Percentiles rank a stretch among this genome's conserved stretches.
These are phyloP conservation scores for Gadus chalcogrammus DNA, from an alignment of 2,113 vertebrate genomes.

Conservation along the genomic window DNA sequence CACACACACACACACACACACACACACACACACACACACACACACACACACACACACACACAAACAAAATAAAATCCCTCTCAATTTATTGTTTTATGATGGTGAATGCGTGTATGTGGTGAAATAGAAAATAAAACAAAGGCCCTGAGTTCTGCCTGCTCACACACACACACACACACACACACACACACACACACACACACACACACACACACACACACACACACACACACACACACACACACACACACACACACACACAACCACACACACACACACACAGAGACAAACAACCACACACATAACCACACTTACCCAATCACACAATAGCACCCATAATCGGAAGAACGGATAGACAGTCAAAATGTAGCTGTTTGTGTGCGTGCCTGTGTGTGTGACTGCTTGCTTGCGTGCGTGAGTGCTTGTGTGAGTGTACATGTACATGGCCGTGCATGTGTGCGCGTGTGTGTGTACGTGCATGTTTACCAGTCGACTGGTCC, in stretches of 20 bases:
- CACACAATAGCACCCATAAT: slow-evolving; percentile 66
- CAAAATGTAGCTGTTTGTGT: slow-evolving; percentile 54
- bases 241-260: too few relatives aligned
- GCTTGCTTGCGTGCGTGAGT: slow-evolving; percentile 1
- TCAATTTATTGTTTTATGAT: slow-evolving; percentile 3
- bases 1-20: neutral
- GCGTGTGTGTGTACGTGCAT: neutral
- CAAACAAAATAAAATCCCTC: slow-evolving; percentile 13
- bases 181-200: neutral
- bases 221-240: too few relatives aligned
- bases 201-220: neutral
- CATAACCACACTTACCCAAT: slow-evolving; percentile 1
- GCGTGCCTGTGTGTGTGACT: slow-evolving; percentile 2
- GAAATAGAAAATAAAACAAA: slow-evolving; percentile 7
- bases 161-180: neutral
- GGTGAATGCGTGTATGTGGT: slow-evolving; percentile 27
- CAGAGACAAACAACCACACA: too few relatives aligned
- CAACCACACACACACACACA: too few relatives aligned
- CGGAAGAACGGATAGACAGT: slow-evolving; percentile 57
- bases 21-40: neutral
- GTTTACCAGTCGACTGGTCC: too few relatives aligned
- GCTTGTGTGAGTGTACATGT: too few relatives aligned
- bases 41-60: too few relatives aligned
- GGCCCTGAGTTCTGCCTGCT: slow-evolving; percentile 23
- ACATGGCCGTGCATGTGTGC: neutral